A percentile compares a stretch with the other conserved stretches of the same genome.
phyloP scores from a whole-genome alignment of 1,140 invertebrate genomes.

The Dinothrombium tinctorium region DNA sequence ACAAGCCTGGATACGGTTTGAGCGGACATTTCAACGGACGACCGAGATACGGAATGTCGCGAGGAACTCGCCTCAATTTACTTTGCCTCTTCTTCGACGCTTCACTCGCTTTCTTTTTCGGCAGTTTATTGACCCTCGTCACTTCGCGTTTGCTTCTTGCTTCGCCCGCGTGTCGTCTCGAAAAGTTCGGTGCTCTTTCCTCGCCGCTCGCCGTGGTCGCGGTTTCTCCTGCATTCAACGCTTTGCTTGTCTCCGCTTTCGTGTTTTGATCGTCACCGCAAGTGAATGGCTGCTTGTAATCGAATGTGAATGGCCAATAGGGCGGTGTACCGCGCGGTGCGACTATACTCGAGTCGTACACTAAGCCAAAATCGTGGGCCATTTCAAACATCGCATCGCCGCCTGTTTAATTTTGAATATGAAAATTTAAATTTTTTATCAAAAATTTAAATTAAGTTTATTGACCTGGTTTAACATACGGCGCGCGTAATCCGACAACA shows the following conservation, averaged over 20 bases:
- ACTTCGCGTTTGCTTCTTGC: too few species aligned
- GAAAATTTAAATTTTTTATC: not conserved
- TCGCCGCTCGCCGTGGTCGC: not conserved
- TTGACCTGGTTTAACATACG: conserved; percentile 18
- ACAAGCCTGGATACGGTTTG: conserved; percentile 68
- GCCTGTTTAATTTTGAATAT: not conserved
- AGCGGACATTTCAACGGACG: conserved; percentile 46
- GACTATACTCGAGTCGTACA: conserved; percentile 71
- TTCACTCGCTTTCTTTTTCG: too few species aligned
- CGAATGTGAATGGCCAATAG: conserved; percentile 82
- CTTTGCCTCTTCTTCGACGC: too few species aligned
- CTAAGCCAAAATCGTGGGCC: conserved; percentile 49
- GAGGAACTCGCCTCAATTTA: too few species aligned
- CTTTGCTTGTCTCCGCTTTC: not conserved
- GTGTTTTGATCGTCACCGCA: conserved; percentile 26
- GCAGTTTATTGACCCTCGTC: too few species aligned
- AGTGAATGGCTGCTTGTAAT: conserved; percentile 71
- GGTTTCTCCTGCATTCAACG: not conserved
- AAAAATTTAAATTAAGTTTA: not conserved
- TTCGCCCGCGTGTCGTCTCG: too few species aligned
- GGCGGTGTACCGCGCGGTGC: conserved; percentile 53
- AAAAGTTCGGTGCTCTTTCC: too few species aligned
- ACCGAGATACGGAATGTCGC: conserved; percentile 10
- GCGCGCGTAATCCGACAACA: conserved; percentile 19
- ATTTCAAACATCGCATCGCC: conserved; percentile 16